These are phyloP conservation scores for Solenopsis fugax DNA, from an alignment of 1,140 invertebrate genomes.

Conservation along the genomic window DNA sequence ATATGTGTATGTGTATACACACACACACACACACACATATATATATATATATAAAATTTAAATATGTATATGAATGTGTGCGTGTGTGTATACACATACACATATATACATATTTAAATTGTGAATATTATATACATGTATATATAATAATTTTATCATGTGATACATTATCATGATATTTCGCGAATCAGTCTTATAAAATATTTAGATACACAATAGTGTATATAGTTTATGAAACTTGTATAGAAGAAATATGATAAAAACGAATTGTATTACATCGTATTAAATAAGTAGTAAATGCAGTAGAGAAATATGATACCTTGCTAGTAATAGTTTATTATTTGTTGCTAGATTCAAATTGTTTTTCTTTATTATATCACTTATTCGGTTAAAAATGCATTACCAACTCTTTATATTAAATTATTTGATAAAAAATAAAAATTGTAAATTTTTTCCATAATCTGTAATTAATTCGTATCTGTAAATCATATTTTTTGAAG, in stretches of 20 bases:
- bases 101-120: neutral
- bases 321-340: constrained; percentile 43
- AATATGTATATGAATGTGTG: too few relatives aligned
- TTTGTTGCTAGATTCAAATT: neutral
- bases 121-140: neutral
- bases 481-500: neutral
- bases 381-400: neutral
- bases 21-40: neutral
- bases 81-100: too few relatives aligned
- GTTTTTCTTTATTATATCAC: neutral
- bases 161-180: constrained; percentile 3
- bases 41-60: too few relatives aligned
- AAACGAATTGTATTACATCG: constrained; percentile 24
- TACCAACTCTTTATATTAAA: neutral
- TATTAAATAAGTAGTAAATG: constrained; percentile 21
- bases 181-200: constrained; percentile 18
- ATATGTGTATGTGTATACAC: too few relatives aligned
- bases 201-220: neutral
- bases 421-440: neutral
- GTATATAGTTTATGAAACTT: constrained; percentile 11
- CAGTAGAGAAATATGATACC: constrained; percentile 43
- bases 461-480: neutral
- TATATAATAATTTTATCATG: neutral
- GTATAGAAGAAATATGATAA: constrained; percentile 13
- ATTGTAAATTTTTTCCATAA: neutral